A percentile compares a stretch with the other conserved stretches of the same genome.
These are phyloP conservation scores for Minunthozetes semirufus DNA, from an alignment of 2,888 invertebrate species.

Conservation along the genomic window DNA sequence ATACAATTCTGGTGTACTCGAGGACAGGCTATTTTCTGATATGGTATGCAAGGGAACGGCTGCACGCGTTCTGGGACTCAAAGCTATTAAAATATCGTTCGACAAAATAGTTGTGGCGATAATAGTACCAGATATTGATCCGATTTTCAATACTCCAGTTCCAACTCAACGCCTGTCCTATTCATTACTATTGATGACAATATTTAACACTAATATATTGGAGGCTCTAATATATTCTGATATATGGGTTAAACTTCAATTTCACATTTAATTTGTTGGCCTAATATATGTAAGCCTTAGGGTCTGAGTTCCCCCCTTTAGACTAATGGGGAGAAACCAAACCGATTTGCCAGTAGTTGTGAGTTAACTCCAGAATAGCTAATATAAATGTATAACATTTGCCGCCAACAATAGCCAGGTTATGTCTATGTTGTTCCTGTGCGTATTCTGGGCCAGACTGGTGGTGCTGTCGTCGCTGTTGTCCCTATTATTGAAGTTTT, in stretches of 20 bases:
- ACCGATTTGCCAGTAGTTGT: slow-evolving; percentile 6
- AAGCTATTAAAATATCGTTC: background rate
- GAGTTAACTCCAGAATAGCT: background rate
- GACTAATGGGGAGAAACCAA: slow-evolving; percentile 11
- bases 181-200: slow-evolving; percentile 2
- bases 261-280: slow-evolving; percentile 23
- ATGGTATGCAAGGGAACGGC: background rate
- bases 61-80: background rate
- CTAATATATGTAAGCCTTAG: slow-evolving; percentile 14
- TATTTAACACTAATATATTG: slow-evolving; percentile 12
- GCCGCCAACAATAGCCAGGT: slow-evolving; percentile 6
- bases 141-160: slow-evolving; percentile 3
- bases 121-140: slow-evolving; percentile 8
- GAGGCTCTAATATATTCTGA: background rate
- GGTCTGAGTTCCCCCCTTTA: background rate
- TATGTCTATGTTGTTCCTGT: background rate
- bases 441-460: background rate
- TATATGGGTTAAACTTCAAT: slow-evolving; percentile 23
- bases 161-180: too few relatives aligned
- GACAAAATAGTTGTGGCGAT: slow-evolving; percentile 7
- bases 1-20: background rate
- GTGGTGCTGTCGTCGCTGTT: background rate
- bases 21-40: background rate
- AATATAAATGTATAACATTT: background rate
- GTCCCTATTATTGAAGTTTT: background rate